Evolutionary conservation across 2,113 vertebrate genomes (phyloP).

Genomic region (Syrmaticus mikado): DNA sequence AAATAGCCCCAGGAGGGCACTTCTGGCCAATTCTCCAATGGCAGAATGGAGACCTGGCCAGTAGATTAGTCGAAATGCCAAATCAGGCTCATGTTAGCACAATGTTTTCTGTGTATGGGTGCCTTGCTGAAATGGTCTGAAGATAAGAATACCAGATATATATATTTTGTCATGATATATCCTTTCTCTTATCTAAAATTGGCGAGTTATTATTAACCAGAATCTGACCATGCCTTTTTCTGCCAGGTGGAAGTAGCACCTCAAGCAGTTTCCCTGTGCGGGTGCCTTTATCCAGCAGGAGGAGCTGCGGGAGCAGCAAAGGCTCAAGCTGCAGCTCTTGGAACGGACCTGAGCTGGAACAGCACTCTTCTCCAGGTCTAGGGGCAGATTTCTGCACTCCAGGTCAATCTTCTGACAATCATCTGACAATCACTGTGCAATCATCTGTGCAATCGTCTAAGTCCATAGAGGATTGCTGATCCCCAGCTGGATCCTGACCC

Average conservation of each 20-base stretch:
- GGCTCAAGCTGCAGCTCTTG: neutral
- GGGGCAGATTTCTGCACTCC: fast-evolving
- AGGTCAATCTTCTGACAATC: neutral
- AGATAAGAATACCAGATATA: neutral
- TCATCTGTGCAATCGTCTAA: no score
- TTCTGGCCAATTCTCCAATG: fast-evolving
- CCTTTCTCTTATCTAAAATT: neutral
- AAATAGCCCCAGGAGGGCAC: neutral
- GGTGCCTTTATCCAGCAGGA: neutral
- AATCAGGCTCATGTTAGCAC: neutral
- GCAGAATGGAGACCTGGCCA: no score
- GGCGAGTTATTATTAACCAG: neutral
- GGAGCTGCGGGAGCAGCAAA: constrained; percentile 3
- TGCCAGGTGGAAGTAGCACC: fast-evolving
- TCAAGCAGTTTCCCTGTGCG: neutral
- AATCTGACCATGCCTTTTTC: fast-evolving
- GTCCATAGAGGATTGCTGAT: neutral
- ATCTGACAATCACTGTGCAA: no score
- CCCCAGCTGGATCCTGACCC: no score
- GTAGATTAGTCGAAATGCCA: neutral
- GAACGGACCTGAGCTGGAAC: neutral
- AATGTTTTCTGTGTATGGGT: neutral
- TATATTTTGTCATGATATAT: neutral
- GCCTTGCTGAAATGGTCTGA: neutral
- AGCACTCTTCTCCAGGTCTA: neutral